Base-by-base conservation (phyloP, 64 coral and sea anemone species). In the Stylophora pistillata region DNA sequence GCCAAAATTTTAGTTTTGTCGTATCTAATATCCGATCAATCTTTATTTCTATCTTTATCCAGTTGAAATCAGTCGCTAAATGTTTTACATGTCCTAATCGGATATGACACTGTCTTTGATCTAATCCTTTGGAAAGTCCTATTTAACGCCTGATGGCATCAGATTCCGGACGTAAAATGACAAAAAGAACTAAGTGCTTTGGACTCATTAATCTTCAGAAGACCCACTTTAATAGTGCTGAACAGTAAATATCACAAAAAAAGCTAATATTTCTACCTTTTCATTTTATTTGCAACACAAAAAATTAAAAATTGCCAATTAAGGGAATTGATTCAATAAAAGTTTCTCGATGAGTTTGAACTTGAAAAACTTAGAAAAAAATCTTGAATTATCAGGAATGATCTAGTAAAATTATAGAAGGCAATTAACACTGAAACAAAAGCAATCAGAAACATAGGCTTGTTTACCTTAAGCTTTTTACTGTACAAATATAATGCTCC, bases 401-500 rank as follows among this genome's bases (percentile, higher is more conserved):
- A 34, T 21, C 23, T 47, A 33, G 53, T 20, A 53, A 68, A 9
- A 41, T 52, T 2, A 32, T 55, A 27, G 9, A n/a, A 31, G 20
- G 62, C 33, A 84, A 69, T 84, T 47, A 41, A 53, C 21, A 26
- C 21, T 15, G 62, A 53, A 18, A 65, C 52, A 70, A n/a, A 10
- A 20, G 13, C n/a, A 34, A 53, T 13, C 26, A 26, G 37, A 15
- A 47, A 33, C 80, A 84, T 34, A 60, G 69, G 80, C 58, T 21
- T 84, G 26, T 84, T 84, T 69, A 15, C 1, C 27, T 70, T 69
- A 14, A 32, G 18, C 62, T 84, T 84, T 84, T 23, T 25, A 53
- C 33, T 69, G 34, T 84, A 27, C 62, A 84, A 84, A 84, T 25
- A 82, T 14, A 53, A 13, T 53, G 15, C 7, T 13, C 53, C 69